phyloP scores from a whole-genome alignment of 2,113 vertebrate genomes.

The Cavia porcellus region DNA sequence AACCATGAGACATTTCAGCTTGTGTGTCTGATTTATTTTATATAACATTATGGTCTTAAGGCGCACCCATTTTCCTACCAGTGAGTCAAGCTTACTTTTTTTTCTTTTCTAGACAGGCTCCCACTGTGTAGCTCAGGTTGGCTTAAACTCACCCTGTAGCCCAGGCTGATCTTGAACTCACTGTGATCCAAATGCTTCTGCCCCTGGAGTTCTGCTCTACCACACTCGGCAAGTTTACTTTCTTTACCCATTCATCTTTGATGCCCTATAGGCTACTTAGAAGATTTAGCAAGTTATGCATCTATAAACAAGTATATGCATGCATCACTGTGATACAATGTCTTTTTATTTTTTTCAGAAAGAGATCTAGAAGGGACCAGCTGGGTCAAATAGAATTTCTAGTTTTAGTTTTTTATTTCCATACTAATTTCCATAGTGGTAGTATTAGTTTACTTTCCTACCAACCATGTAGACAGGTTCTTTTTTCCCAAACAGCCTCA shows the following conservation, averaged over 20 bases:
- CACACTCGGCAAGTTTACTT: not conserved
- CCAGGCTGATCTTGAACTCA: not conserved
- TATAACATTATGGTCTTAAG: not conserved
- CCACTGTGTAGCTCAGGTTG: not conserved
- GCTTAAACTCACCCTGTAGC: not conserved
- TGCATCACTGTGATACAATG: no score
- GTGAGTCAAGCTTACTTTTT: not conserved
- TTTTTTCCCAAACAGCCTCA: not conserved
- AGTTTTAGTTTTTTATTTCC: not conserved
- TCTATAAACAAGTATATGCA: not conserved
- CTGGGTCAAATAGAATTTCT: not conserved
- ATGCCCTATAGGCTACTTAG: not conserved
- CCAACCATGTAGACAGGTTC: not conserved
- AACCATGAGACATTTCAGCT: not conserved
- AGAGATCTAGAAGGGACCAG: not conserved
- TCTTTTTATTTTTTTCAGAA: not conserved
- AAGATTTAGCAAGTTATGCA: not conserved
- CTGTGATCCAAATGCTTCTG: not conserved
- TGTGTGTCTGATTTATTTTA: not conserved
- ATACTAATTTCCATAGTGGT: not conserved
- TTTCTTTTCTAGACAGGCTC: not conserved
- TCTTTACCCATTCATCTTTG: not conserved
- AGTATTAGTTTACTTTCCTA: not conserved
- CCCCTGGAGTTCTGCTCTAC: not conserved
- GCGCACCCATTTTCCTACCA: not conserved